Percentiles rank a stretch among this genome's conserved stretches.
phyloP scores from a whole-genome alignment of 2,888 invertebrate species.

The Eledona agricola region DNA sequence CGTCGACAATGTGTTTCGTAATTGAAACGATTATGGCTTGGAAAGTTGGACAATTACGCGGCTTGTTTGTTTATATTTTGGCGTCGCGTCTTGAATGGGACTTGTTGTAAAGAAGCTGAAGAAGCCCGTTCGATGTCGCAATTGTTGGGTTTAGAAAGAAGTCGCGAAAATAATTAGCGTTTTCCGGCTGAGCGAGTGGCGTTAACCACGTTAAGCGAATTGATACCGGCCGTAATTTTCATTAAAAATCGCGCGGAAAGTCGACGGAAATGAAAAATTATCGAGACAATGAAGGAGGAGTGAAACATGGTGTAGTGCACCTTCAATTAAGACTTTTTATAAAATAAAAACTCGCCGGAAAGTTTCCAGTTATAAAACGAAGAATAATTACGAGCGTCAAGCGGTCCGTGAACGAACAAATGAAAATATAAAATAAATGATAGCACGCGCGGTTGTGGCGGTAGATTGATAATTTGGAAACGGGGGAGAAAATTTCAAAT shows the following conservation, averaged over 20 bases:
- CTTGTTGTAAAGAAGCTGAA: slow-evolving; percentile 17
- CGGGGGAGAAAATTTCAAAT: slow-evolving; percentile 51
- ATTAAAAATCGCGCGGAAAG: slow-evolving; percentile 57
- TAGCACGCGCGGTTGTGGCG: slow-evolving; percentile 56
- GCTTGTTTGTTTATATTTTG: slow-evolving; percentile 32
- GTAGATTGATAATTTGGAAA: slow-evolving; percentile 54
- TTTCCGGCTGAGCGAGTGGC: slow-evolving; percentile 52
- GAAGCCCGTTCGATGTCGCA: slow-evolving; percentile 12
- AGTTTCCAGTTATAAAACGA: slow-evolving; percentile 50
- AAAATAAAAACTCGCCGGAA: slow-evolving; percentile 49
- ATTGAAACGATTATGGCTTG: slow-evolving; percentile 18
- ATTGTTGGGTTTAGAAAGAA: slow-evolving; percentile 35
- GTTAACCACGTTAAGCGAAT: slow-evolving; percentile 50
- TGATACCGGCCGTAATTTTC: slow-evolving; percentile 60
- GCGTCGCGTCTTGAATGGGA: slow-evolving; percentile 23
- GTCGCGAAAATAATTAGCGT: slow-evolving; percentile 57
- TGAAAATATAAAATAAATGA: slow-evolving; percentile 62
- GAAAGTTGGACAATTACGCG: slow-evolving; percentile 31
- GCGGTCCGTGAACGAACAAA: slow-evolving; percentile 61
- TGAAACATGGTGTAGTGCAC: slow-evolving; percentile 60
- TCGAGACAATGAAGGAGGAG: slow-evolving; percentile 58
- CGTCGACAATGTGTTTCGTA: slow-evolving; percentile 28
- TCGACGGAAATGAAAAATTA: slow-evolving; percentile 60
- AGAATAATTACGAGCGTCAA: slow-evolving; percentile 61
- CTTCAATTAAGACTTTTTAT: slow-evolving; percentile 58